phyloP scores from a whole-genome alignment of 2,888 invertebrate species.

The Oscheius sp. region DNA sequence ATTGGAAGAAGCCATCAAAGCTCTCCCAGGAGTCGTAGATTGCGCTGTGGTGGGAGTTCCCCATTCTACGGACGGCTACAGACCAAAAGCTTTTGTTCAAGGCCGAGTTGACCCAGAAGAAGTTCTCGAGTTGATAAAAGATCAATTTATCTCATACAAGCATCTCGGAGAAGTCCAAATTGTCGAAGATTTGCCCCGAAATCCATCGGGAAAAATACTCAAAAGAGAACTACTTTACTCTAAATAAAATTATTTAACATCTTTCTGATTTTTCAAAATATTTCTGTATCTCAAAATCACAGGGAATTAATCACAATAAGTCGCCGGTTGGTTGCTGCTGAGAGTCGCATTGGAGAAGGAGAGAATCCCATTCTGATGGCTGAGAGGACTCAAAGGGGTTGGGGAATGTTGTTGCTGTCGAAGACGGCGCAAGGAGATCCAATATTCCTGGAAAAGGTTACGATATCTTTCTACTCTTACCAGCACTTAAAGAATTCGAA shows the following conservation, averaged over 20 bases:
- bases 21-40: constrained; percentile 35
- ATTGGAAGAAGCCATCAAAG: constrained; percentile 43
- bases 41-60: constrained; percentile 42
- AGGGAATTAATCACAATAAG: background rate
- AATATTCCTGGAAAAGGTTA: constrained; percentile 10
- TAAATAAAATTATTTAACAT: background rate
- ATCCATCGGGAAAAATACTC: constrained; percentile 48
- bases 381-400: constrained; percentile 5
- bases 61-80: constrained; percentile 9
- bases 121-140: constrained; percentile 36
- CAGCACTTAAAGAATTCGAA: background rate
- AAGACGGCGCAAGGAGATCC: constrained; percentile 13
- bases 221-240: constrained; percentile 21
- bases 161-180: constrained; percentile 39
- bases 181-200: constrained; percentile 42
- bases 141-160: constrained; percentile 52
- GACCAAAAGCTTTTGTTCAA: constrained; percentile 42
- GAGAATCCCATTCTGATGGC: constrained; percentile 17
- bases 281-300: too few relatives aligned
- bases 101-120: constrained; percentile 31
- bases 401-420: background rate
- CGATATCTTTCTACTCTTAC: background rate
- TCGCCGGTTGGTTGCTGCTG: constrained; percentile 20
- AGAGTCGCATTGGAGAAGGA: constrained; percentile 20
- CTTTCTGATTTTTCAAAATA: background rate